A percentile compares a stretch with the other conserved stretches of the same genome.
Conservation (phyloP, 2,113 vertebrate species). For the Nematolebias whitei region DNA sequence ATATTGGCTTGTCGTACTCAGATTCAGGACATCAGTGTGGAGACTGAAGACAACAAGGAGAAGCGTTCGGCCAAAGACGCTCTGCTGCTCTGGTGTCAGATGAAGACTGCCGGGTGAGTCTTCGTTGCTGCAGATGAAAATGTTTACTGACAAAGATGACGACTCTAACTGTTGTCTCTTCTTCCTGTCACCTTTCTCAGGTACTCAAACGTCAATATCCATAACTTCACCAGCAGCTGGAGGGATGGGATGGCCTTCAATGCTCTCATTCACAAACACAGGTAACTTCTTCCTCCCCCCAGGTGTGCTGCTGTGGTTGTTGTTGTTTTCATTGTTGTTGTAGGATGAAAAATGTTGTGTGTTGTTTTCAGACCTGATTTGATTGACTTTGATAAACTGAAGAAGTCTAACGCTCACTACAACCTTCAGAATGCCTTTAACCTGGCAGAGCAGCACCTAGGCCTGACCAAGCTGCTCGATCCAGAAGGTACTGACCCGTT, state of each 20-base stretch:
- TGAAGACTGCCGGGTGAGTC: slow-evolving; percentile 94
- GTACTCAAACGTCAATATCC: slow-evolving; percentile 96
- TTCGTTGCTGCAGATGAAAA: not conserved
- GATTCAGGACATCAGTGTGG: slow-evolving; percentile 98
- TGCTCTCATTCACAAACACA: slow-evolving; percentile 97
- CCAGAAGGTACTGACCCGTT: slow-evolving; percentile 85
- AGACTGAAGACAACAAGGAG: slow-evolving; percentile 97
- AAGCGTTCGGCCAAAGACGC: slow-evolving; percentile 97
- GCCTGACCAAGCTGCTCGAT: slow-evolving; percentile 94
- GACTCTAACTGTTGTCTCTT: slow-evolving; percentile 13
- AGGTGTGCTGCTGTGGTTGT: not conserved
- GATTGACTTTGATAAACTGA: slow-evolving; percentile 97
- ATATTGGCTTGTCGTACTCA: slow-evolving; percentile 56
- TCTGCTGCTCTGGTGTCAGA: slow-evolving; percentile 90
- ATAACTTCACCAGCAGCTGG: slow-evolving; percentile 98
- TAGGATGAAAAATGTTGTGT: not conserved
- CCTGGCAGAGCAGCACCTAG: slow-evolving; percentile 95
- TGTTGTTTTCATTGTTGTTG: not conserved
- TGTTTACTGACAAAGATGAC: rapidly evolving
- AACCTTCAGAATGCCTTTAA: slow-evolving; percentile 98
- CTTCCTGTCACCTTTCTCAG: too few relatives aligned
- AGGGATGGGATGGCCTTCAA: slow-evolving; percentile 99
- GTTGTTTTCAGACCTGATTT: slow-evolving; percentile 87
- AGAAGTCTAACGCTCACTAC: slow-evolving; percentile 98
- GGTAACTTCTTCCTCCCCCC: slow-evolving; percentile 70